phyloP scores from a whole-genome alignment of 2,888 invertebrate species.

The Tineola bisselliella region DNA sequence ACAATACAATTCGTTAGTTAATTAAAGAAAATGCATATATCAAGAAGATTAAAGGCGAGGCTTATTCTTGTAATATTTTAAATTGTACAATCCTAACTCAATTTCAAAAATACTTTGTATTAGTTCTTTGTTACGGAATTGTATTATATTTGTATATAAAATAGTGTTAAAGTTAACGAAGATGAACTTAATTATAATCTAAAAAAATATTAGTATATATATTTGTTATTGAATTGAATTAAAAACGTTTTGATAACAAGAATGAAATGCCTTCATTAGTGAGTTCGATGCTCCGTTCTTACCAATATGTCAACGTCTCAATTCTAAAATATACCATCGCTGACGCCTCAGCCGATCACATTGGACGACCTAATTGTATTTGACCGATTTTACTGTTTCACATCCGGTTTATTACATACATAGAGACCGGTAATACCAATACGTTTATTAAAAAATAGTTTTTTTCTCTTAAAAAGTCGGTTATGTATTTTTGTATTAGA shows the following conservation, averaged over 20 bases:
- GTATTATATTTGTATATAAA: too few species aligned
- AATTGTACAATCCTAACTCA: too few species aligned
- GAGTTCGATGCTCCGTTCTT: conserved; percentile 5
- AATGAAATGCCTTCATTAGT: background rate
- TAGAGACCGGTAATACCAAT: too few species aligned
- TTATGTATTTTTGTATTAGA: too few species aligned
- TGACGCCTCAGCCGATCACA: background rate
- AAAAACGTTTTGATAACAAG: background rate
- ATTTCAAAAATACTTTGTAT: too few species aligned
- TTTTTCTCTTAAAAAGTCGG: too few species aligned
- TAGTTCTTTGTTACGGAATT: too few species aligned
- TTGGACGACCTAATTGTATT: background rate
- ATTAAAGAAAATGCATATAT: background rate
- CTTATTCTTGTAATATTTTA: background rate
- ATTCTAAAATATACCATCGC: background rate
- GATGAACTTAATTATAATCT: too few species aligned
- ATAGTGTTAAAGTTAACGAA: too few species aligned
- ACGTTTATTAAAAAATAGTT: too few species aligned
- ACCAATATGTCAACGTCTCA: conserved; percentile 1
- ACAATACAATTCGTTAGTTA: background rate
- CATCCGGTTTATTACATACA: background rate
- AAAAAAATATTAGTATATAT: too few species aligned
- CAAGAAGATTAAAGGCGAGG: background rate
- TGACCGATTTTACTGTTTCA: background rate
- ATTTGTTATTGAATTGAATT: too few species aligned